Evolutionary conservation across 2,888 invertebrate genomes (phyloP), one percentile per base, ranked within the genome.

Genomic region (Steinernema hermaphroditum): DNA sequence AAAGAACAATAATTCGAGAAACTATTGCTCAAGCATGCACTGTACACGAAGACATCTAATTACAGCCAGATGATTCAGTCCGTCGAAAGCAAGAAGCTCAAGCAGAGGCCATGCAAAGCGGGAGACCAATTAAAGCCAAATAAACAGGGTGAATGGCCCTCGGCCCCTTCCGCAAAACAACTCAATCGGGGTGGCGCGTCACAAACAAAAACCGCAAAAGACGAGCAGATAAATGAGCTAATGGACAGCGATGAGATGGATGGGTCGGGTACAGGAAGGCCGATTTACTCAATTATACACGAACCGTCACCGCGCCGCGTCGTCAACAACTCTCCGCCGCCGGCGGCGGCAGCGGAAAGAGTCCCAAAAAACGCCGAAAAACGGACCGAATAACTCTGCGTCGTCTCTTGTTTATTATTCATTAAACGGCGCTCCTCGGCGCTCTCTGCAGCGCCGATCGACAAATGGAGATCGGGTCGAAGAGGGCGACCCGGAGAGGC

Each of bases 261-360:
- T 54, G 54, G 54, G 54, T 27, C 24, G 24, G 49, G 49, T 9
- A 49, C n/a, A 9, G n/a, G 27, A 54, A 54, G 54, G 27, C 6
- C n/a, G 54, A 54, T 54, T 54, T 54, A 54, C 19, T 54, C 54
- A 54, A 54, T 54, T 54, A 54, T 19, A 54, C 54, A 22, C 54
- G 29, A 24, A 54, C 54, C 54, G 54, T 54, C 54, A 22, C 24
- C 54, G 54, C 54, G 16, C 4, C 4, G 46, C 22, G 54, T 22
- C 22, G 54, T 22, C n/a, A 54, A 54, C n/a, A 54, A 54, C 37
- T 37, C 37, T 12, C 37, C n/a, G n/a, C n/a, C n/a, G n/a, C n/a
- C n/a, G n/a, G n/a, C n/a, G n/a, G n/a, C n/a, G n/a, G 49, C 49
- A 19, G 27, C 54, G 22, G 27, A 12, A 4, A 22, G 22, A 54